phyloP scores from a whole-genome alignment of 2,888 invertebrate genomes.

The Acanthoscelides obtectus region DNA sequence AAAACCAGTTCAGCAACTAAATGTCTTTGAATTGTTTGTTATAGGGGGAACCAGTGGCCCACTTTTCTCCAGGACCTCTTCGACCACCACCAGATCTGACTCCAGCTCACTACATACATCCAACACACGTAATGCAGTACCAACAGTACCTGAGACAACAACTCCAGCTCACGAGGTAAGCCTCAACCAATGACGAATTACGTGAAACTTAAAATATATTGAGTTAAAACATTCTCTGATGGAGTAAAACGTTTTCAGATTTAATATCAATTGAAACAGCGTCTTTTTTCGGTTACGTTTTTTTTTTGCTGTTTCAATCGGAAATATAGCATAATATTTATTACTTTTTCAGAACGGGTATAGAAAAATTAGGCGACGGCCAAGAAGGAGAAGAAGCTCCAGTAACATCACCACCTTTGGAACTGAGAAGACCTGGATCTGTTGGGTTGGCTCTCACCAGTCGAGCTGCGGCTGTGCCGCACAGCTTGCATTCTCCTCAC shows the following conservation, averaged over 20 bases:
- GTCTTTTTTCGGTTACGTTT: too few relatives aligned
- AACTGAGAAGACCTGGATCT: slow-evolving; percentile 59
- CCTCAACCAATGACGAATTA: background rate
- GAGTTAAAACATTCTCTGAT: too few relatives aligned
- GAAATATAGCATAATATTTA: background rate
- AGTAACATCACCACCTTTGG: slow-evolving; percentile 59
- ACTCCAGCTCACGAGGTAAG: slow-evolving; percentile 40
- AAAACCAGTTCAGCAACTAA: background rate
- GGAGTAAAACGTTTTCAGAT: too few relatives aligned
- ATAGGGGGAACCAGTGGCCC: slow-evolving; percentile 55
- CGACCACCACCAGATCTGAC: slow-evolving; percentile 44
- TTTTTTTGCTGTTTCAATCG: too few relatives aligned
- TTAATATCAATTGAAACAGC: too few relatives aligned
- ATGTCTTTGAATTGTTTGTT: slow-evolving; percentile 22
- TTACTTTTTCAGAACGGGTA: background rate
- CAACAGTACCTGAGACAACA: slow-evolving; percentile 53
- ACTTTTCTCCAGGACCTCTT: slow-evolving; percentile 48
- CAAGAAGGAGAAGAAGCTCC: slow-evolving; percentile 49
- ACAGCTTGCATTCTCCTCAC: slow-evolving; percentile 64
- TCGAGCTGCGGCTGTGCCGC: slow-evolving; percentile 60
- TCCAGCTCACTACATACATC: slow-evolving; percentile 52
- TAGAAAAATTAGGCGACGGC: slow-evolving; percentile 38
- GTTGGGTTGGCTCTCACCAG: slow-evolving; percentile 47
- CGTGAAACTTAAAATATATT: too few relatives aligned
- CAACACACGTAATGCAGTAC: slow-evolving; percentile 52